Evolutionary conservation across 2,888 invertebrate genomes (phyloP), one percentile per base, ranked within the genome.

Genomic region (Orchesella flavescens): DNA sequence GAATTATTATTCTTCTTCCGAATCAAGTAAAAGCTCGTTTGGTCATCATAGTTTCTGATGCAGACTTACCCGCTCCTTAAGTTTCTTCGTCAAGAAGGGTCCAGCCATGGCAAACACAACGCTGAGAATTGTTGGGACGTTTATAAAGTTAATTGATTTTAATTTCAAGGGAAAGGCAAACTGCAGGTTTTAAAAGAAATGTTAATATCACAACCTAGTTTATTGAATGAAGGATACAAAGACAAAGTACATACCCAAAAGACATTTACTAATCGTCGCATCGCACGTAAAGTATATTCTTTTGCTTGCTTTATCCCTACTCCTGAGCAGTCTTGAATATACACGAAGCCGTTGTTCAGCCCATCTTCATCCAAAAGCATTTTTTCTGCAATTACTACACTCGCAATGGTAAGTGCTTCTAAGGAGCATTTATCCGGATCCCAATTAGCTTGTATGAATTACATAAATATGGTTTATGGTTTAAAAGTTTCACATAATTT

Each of bases 251-350:
- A 23, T 68, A 80, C 80, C 80, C 73, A 80, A 34, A 34, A 74
- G 0, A 80, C 55, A 53, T 68, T 66, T 13, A 73, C 1, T 59
- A 74, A 68, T 43, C 74, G 9, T 1, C 63, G 46, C 80, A 80
- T 74, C 12, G 57, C 44, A 12, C 44, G 17, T 15, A 80, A 15
- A 0, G 73, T 80, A 19, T 74, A 74, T 59, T 80, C 55, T 43
- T 66, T 34, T 0, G 59, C 74, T 19, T 80, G 80, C 13, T 80
- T 80, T 46, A 73, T 57, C 24, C 68, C 66, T 46, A 80, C 74
- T 57, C 74, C 74, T 0, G 57, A 43, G 24, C 80, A 80, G 10
- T 80, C 66, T 46, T 80, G 80, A 19, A 80, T 57, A 59, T 43
- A 80, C 3, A 80, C 44, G 24, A 73, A 1, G 7, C 80, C 80